Evolutionary conservation across 2,888 invertebrate genomes (phyloP).

Genomic region (Microctonus brassicae): DNA sequence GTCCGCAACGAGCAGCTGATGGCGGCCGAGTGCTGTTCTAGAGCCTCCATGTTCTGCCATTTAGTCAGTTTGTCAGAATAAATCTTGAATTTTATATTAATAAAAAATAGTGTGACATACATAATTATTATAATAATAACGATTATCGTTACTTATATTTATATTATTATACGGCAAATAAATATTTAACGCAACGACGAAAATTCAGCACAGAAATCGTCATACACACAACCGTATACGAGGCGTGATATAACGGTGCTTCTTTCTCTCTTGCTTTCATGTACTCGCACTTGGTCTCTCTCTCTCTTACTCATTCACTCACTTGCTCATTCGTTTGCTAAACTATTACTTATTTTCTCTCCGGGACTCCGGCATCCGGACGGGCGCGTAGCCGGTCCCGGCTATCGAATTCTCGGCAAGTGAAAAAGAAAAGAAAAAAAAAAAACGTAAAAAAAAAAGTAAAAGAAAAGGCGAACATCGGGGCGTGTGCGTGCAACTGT

Average conservation of each 20-base stretch:
- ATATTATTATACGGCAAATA: neutral
- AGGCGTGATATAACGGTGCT: constrained; percentile 58
- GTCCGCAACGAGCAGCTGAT: constrained; percentile 65
- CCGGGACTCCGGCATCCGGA: constrained; percentile 46
- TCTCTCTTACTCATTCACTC: constrained; percentile 23
- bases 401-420: constrained; percentile 48
- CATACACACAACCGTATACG: constrained; percentile 31
- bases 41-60: constrained; percentile 54
- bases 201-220: constrained; percentile 17
- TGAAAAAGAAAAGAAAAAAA: constrained; percentile 30
- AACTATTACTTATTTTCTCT: constrained; percentile 32
- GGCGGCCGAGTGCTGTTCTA: constrained; percentile 61
- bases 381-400: constrained; percentile 48
- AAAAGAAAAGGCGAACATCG: constrained; percentile 39
- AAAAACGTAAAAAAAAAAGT: constrained; percentile 26
- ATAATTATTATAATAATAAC: neutral
- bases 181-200: neutral
- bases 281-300: constrained; percentile 19
- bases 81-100: neutral
- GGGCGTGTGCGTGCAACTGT: constrained; percentile 51
- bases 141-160: neutral
- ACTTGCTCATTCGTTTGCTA: neutral
- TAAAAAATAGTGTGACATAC: neutral
- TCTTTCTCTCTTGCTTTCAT: constrained; percentile 20
- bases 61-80: constrained; percentile 7